Percentiles rank a stretch among this genome's conserved stretches.
Conservation (phyloP, 2,888 invertebrate genomes). For the Galeruca laticollis region DNA sequence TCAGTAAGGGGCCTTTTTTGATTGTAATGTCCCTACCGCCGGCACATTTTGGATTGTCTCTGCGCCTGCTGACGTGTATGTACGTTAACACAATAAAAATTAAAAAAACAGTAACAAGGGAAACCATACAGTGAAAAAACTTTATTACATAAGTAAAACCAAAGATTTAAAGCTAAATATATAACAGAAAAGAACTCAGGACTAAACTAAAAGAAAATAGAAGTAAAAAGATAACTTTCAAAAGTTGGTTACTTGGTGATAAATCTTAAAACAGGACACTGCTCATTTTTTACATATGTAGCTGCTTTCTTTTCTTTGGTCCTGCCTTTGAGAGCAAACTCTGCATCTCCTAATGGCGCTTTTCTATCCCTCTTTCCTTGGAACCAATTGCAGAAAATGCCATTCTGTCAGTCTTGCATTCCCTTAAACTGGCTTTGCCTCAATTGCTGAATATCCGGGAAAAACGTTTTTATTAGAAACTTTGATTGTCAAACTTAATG, state of each 20-base stretch:
- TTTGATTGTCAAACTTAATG: neutral
- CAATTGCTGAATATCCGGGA: neutral
- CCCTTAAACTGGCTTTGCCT: conserved; percentile 5
- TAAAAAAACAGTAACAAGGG: too few species aligned
- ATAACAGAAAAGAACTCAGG: neutral
- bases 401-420: conserved; percentile 2
- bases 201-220: neutral
- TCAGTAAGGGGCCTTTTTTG: too few species aligned
- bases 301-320: conserved; percentile 29
- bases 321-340: conserved; percentile 35
- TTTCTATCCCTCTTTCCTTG: conserved; percentile 27
- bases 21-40: too few species aligned
- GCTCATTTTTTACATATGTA: conserved; percentile 35
- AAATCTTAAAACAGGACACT: too few species aligned
- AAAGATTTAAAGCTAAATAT: too few species aligned
- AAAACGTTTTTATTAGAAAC: too few species aligned
- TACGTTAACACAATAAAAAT: too few species aligned
- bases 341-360: conserved; percentile 30
- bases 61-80: too few species aligned
- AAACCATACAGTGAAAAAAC: too few species aligned
- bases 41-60: too few species aligned
- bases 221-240: neutral
- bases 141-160: too few species aligned
- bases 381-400: too few species aligned
- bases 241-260: neutral